phyloP scores from a whole-genome alignment of 2,888 invertebrate genomes.

The Pegoplata infirma region DNA sequence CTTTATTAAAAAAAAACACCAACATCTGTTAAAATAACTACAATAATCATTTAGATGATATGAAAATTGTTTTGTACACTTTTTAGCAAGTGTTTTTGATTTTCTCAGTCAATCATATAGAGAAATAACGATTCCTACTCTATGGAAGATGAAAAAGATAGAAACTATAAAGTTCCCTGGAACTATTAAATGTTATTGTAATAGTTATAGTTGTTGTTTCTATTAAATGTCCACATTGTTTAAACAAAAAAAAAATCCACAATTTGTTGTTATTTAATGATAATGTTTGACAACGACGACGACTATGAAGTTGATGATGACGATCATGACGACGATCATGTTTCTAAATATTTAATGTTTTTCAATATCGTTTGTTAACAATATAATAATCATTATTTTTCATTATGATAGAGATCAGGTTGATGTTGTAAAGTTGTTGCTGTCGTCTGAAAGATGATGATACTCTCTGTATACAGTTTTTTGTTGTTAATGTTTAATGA shows the following conservation, averaged over 20 bases:
- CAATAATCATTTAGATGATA: constrained; percentile 51
- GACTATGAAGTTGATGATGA: constrained; percentile 33
- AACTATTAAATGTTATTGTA: constrained; percentile 55
- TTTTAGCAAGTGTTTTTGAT: constrained; percentile 27
- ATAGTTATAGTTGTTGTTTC: constrained; percentile 49
- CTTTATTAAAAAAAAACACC: no score
- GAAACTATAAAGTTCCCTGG: constrained; percentile 51
- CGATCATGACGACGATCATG: constrained; percentile 24
- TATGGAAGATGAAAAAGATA: constrained; percentile 10
- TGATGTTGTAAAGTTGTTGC: not conserved
- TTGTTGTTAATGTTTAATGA: not conserved
- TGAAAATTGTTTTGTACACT: constrained; percentile 34
- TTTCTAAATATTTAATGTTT: constrained; percentile 12
- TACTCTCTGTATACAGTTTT: no score
- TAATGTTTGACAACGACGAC: no score
- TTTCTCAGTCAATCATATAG: constrained; percentile 47
- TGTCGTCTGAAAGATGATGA: no score
- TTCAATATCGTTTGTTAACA: constrained; percentile 48
- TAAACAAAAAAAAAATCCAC: constrained; percentile 28
- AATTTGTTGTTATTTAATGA: constrained; percentile 50
- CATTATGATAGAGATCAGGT: constrained; percentile 47
- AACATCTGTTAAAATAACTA: constrained; percentile 53
- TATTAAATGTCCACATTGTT: constrained; percentile 52
- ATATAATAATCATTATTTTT: constrained; percentile 47
- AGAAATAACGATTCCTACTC: constrained; percentile 11